Evolutionary conservation across 2,113 vertebrate genomes (phyloP).

Genomic region (Dryoscopus gambensis): DNA sequence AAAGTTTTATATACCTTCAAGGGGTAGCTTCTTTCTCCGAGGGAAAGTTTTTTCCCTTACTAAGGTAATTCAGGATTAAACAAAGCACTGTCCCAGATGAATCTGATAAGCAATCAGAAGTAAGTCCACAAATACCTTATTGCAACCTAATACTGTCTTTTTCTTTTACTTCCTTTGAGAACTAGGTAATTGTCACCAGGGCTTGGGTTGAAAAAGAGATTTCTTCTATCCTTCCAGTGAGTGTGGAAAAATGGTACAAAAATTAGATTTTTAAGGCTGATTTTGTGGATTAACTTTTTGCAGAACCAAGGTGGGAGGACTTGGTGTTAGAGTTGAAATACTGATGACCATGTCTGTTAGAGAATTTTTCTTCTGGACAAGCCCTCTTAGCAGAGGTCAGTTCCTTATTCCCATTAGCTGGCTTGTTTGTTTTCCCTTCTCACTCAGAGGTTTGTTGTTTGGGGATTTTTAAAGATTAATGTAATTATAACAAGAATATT

Average conservation of each 20-base stretch:
- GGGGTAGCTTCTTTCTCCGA: neutral
- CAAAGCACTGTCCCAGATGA: neutral
- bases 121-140: neutral
- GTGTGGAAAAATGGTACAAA: neutral
- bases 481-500: neutral
- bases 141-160: neutral
- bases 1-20: neutral
- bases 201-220: neutral
- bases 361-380: neutral
- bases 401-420: neutral
- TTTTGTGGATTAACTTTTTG: neutral
- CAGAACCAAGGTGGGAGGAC: neutral
- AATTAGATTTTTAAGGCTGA: neutral
- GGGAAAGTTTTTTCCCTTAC: neutral
- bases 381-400: neutral
- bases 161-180: neutral
- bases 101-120: neutral
- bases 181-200: neutral
- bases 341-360: rapidly evolving
- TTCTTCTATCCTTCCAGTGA: neutral
- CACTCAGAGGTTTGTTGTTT: rapidly evolving
- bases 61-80: neutral
- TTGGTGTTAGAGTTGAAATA: neutral
- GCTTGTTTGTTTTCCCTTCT: neutral
- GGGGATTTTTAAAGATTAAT: neutral